Base-by-base conservation (phyloP, 2,888 invertebrate genomes). In the Spodoptera littoralis region DNA sequence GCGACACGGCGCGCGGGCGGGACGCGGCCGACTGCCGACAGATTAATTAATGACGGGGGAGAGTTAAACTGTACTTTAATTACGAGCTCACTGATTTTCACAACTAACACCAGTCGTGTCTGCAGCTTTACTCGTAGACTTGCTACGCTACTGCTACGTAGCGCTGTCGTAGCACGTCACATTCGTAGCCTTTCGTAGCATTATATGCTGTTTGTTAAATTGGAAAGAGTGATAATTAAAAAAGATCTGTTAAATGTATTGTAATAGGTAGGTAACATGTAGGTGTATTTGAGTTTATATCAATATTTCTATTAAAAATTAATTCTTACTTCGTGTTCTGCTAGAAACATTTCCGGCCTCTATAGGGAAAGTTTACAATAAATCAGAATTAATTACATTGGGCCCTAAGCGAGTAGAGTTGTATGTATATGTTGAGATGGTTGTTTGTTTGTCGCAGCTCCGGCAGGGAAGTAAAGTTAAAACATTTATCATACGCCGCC, bases 351-450 rank as follows among this genome's bases (percentile, higher is more conserved):
- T 36, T 36, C 36, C 36, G 9, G 36, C 36, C 36, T 36, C 8
- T 36, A 36, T 9, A 36, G 36, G 9, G 9, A n/a, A 48, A 6
- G 30, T 24, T 52, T 47, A 30, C 42, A 42, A 52, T 57, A 54
- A 53, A 65, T 76, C 55, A 45, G 55, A 58, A 63, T 60, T 66
- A 63, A 60, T 70, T 46, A 51, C 13, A 50, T 70, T 56, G 27
- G 24, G 13, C 24, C 52, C 45, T 44, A 36, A 58, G 47, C 47
- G 45, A 58, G 0, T 56, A 60, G 12, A 58, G 46, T 22, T 36
- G 9, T 36, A 9, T 24, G 44, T 50, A 24, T 44, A 22, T 44
- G 30, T 41, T 62, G 13, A 30, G 42, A 53, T 60, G 41, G 50
- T 9, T 27, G 51, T 62, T 60, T 68, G 57, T 71, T 61, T 63